Percentiles rank a stretch among this genome's conserved stretches.
phyloP scores from a whole-genome alignment of 2,888 invertebrate genomes.

The Nysson spinosus region DNA sequence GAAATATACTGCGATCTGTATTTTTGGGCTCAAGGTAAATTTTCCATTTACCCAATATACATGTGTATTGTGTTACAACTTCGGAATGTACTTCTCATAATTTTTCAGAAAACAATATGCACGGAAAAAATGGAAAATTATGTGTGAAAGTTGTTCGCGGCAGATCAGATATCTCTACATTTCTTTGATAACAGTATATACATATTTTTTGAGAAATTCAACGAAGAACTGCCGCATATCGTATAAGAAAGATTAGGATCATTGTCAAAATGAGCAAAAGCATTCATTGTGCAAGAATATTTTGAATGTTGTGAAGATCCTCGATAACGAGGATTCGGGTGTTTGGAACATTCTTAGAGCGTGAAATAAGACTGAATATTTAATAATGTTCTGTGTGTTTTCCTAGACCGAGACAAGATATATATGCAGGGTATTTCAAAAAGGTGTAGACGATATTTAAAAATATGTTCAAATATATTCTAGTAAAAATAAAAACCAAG shows the following conservation, averaged over 20 bases:
- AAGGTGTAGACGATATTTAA: too few relatives aligned
- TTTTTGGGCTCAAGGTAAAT: slow-evolving; percentile 9
- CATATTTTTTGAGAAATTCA: too few relatives aligned
- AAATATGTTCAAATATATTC: too few relatives aligned
- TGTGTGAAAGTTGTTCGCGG: slow-evolving; percentile 7
- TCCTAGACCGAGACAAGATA: too few relatives aligned
- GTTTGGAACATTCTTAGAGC: background rate
- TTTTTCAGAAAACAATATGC: slow-evolving; percentile 7
- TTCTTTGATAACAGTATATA: slow-evolving; percentile 4
- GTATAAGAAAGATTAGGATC: too few relatives aligned
- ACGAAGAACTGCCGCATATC: too few relatives aligned
- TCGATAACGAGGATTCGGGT: background rate
- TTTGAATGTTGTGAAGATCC: slow-evolving; percentile 9
- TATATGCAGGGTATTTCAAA: too few relatives aligned
- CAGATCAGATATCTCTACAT: slow-evolving; percentile 1
- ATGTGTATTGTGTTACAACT: slow-evolving; percentile 12
- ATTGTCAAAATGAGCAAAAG: slow-evolving; percentile 30
- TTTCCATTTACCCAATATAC: slow-evolving; percentile 10
- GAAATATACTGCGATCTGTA: too few relatives aligned
- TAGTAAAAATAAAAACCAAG: too few relatives aligned
- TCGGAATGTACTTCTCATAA: background rate
- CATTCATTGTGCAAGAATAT: slow-evolving; percentile 1
- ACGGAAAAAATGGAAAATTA: slow-evolving; percentile 17
- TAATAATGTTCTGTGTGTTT: too few relatives aligned
- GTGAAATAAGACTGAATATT: too few relatives aligned